Evolutionary conservation across 2,113 vertebrate genomes (phyloP).

Genomic region (Centropus bengalensis): DNA sequence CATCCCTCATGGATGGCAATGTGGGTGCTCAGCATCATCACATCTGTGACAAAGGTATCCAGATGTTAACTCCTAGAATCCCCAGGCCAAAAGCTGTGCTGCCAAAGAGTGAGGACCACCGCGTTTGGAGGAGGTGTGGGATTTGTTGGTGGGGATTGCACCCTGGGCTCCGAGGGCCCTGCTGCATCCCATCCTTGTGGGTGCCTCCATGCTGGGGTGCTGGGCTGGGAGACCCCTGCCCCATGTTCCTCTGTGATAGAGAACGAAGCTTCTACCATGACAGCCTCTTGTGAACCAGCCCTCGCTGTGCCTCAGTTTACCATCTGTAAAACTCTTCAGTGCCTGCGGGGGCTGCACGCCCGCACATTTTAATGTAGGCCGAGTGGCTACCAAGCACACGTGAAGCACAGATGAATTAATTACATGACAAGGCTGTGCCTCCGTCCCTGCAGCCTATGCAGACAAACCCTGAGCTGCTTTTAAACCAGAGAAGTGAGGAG

Average conservation of each 20-base stretch:
- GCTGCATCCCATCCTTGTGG: not conserved
- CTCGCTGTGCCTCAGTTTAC: not conserved
- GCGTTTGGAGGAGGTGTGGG: not conserved
- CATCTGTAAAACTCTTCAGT: not conserved
- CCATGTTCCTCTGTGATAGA: not conserved
- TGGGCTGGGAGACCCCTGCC: not conserved
- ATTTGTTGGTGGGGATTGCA: not conserved
- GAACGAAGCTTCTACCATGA: not conserved
- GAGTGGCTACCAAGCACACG: not conserved
- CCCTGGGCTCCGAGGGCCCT: not conserved
- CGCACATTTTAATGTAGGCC: not conserved
- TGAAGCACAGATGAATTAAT: not conserved
- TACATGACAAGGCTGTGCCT: rapidly evolving
- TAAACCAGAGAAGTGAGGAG: not conserved
- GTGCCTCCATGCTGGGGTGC: not conserved
- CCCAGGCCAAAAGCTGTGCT: not conserved
- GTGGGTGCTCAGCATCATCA: rapidly evolving
- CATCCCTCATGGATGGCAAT: not conserved
- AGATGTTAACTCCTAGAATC: not conserved
- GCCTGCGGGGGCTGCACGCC: not conserved
- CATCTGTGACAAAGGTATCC: not conserved
- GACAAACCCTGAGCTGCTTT: not conserved
- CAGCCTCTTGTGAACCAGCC: not conserved
- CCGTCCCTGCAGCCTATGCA: not conserved
- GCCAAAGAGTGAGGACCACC: rapidly evolving